Evolutionary conservation across 2,888 invertebrate genomes (phyloP), one percentile per base, ranked within the genome.

Genomic region (Parelbella ahira): DNA sequence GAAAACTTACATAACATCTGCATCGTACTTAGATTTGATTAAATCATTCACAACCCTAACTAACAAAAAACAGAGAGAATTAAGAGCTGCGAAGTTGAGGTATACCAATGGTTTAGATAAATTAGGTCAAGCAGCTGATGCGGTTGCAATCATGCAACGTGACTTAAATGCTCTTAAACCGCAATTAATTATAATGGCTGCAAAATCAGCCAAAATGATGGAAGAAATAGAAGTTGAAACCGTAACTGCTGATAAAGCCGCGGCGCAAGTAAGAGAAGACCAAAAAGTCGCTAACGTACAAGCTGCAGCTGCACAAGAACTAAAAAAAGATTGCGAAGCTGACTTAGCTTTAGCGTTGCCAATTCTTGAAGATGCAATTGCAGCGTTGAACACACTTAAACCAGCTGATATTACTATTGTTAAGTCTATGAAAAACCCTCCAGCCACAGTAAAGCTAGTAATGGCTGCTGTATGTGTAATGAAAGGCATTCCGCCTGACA

Each of bases 401-500:
- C 94, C 95, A 8, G 89, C 91, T 23, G 96, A 96, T 69, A 94
- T 96, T 48, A 93, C 94, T 0, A 89, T 95, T 48, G 94, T 96
- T 0, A 96, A 95, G 73, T 93, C 95, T 1, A 96, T 96, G 95
- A 95, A 95, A 78, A 94, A 93, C 81, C 96, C 96, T 12, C 95
- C 95, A 5, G 90, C 91, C 47, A 92, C 93, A 7, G 92, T 96
- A 0, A 95, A 95, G 70, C 72, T 95, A 42, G 95, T 95, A 1
- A 93, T 96, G 93, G 94, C 94, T 5, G 95, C 94, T n/a, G 93
- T 96, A n/a, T 96, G 95, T 68, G 93, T 96, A 0, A 94, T 96
- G 90, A 92, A 93, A 73, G 93, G 92, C 49, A 87, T 95, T 30
- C 91, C 91, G 55, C 93, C 95, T 0, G 94, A 94, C 64, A 91